phyloP scores from a whole-genome alignment of 1,140 invertebrate species.

The Sycophaga agraensis region DNA sequence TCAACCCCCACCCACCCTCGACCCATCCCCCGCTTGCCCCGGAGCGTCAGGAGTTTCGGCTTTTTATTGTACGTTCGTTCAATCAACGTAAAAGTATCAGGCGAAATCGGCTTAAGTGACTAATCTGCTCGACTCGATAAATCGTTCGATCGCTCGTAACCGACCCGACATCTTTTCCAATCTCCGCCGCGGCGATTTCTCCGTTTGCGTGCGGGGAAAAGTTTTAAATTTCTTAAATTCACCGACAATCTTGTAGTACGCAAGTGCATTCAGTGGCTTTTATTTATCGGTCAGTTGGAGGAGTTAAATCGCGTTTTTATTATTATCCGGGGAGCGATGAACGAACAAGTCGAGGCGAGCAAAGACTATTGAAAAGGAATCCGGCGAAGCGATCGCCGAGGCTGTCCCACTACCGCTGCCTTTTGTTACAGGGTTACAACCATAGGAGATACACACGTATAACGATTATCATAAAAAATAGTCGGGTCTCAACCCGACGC shows the following conservation, averaged over 20 bases:
- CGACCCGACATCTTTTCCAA: neutral
- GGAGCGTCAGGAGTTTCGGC: slow-evolving; percentile 22
- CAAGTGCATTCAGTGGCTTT: no score
- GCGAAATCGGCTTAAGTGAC: slow-evolving; percentile 13
- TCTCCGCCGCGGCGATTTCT: neutral
- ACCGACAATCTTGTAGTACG: no score
- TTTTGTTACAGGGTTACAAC: slow-evolving; percentile 32
- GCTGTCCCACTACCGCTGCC: slow-evolving; percentile 16
- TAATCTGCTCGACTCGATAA: slow-evolving; percentile 13
- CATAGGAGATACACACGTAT: slow-evolving; percentile 23
- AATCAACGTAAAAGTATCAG: slow-evolving; percentile 15
- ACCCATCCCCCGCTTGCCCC: neutral
- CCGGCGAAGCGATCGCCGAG: slow-evolving; percentile 17
- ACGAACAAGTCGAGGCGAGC: neutral
- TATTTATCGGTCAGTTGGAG: neutral
- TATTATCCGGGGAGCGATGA: neutral
- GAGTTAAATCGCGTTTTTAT: no score
- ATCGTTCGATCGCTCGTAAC: slow-evolving; percentile 7
- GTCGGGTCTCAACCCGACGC: neutral
- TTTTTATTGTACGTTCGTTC: slow-evolving; percentile 16
- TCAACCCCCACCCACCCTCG: neutral
- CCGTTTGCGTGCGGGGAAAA: no score
- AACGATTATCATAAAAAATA: slow-evolving; percentile 11
- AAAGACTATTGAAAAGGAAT: slow-evolving; percentile 10
- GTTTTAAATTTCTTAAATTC: no score